These are phyloP conservation scores for Acropora tenuis DNA, from an alignment of 64 coral and sea anemone genomes.

Conservation along the genomic window DNA sequence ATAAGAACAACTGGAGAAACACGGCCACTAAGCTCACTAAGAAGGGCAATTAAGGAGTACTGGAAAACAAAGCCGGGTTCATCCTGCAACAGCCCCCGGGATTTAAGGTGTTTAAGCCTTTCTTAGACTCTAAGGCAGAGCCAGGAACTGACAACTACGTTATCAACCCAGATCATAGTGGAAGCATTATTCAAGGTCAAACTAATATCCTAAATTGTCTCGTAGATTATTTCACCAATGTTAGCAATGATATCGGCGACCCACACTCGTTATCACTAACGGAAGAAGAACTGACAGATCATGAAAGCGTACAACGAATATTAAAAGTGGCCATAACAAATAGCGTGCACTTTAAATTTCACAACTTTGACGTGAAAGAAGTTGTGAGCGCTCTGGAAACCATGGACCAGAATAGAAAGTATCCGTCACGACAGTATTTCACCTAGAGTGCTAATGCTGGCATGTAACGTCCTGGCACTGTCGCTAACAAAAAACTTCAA, in stretches of 20 bases:
- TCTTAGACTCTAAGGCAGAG: not conserved
- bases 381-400: not conserved
- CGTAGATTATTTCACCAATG: not conserved
- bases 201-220: not conserved
- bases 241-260: conserved; percentile 5
- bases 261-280: not conserved
- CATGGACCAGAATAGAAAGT: not conserved
- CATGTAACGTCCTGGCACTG: not conserved
- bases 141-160: not conserved
- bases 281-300: conserved; percentile 8
- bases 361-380: not conserved
- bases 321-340: not conserved
- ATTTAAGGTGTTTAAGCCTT: conserved; percentile 51
- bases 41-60: conserved; percentile 25
- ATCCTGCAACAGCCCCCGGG: conserved; percentile 8
- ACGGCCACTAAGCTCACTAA: conserved; percentile 27
- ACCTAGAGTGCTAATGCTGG: not conserved
- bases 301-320: conserved; percentile 8
- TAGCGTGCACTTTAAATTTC: not conserved
- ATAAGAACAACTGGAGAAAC: conserved; percentile 44
- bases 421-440: conserved; percentile 17
- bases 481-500: conserved; percentile 1
- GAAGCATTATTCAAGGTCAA: conserved; percentile 3
- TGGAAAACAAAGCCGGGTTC: conserved; percentile 18
- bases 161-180: not conserved